Evolutionary conservation across 2,888 invertebrate genomes (phyloP), one percentile per base, ranked within the genome.

Genomic region (Dendrolimus houi): DNA sequence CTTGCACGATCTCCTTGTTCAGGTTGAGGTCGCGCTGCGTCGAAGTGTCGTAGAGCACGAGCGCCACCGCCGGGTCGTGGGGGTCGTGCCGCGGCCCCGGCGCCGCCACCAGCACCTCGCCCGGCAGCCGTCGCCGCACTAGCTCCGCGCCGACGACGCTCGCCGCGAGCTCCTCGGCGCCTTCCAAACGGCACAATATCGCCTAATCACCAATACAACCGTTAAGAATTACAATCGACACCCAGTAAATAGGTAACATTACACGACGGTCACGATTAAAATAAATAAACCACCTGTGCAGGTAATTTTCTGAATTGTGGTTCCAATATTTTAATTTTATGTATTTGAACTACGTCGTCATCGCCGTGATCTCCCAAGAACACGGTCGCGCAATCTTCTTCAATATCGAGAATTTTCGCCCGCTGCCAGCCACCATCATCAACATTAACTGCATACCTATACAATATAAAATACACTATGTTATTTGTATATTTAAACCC

Each of bases 331-430:
- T 91, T 93, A 41, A 96, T 86, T 60, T 92, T 85, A 41, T 86
- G 75, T 10, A 91, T 79, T 7, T 83, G 67, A 40, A 94, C 91
- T 13, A 79, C 75, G 55, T 93, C 93, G 61, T 93, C 94, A 64
- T 95, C 95, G 0, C 96, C 96, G 64, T 92, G 93, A 78, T 96
- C 96, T 9, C 96, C 94, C 62, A 95, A 93, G 66, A 94, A 94
- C 57, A 94, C 94, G 9, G 86, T 76, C 1, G 87, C 92, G 41
- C 83, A 81, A 1, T 88, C 81, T 29, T 85, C 87, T 41, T 91
- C 82, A 52, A 92, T 81, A 54, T 93, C 91, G 42, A 92, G 77
- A 52, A 93, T 87, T 63, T 93, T 90, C 72, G 92, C 93, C 75
- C 93, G 74, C 75, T 92, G 76, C 93, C 92, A 80, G 62, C 85